Conservation (phyloP, 1,140 invertebrate species). For the Stratiolaelaps scimitus region DNA sequence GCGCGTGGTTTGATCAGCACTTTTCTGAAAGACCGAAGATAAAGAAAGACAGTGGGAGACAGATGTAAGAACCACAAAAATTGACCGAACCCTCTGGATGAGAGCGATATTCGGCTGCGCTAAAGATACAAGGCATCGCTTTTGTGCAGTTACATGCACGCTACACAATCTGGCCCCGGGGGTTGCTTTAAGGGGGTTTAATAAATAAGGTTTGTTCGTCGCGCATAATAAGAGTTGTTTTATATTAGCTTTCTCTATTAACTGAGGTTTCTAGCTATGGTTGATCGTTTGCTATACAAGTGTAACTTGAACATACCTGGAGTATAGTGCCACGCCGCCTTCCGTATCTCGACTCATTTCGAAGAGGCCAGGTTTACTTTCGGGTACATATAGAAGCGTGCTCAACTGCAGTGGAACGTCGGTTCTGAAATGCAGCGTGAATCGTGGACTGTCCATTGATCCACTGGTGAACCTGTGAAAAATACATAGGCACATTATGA, state of each 20-base stretch:
- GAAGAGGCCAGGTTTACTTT: conserved; percentile 63
- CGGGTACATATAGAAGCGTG: conserved; percentile 81
- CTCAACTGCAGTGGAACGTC: conserved; percentile 83
- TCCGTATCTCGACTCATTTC: conserved; percentile 71
- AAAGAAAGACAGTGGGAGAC: too few species aligned
- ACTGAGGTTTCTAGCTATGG: not conserved
- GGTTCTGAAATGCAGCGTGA: conserved; percentile 65
- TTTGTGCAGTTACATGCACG: too few species aligned
- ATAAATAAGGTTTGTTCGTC: too few species aligned
- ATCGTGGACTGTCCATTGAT: conserved; percentile 67
- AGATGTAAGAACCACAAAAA: too few species aligned
- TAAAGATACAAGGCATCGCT: too few species aligned
- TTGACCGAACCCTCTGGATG: too few species aligned
- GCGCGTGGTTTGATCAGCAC: conserved; percentile 76
- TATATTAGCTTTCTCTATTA: too few species aligned
- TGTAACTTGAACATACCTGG: not conserved
- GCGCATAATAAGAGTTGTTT: too few species aligned
- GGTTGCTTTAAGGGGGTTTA: too few species aligned
- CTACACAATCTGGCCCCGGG: too few species aligned
- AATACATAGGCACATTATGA: not conserved
- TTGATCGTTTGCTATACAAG: not conserved
- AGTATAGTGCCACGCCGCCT: conserved; percentile 73
- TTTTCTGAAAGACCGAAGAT: conserved; percentile 49
- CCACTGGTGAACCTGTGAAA: conserved; percentile 66
- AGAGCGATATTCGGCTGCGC: too few species aligned